phyloP scores from a whole-genome alignment of 2,888 invertebrate species.

The Habroteleia sp. region DNA sequence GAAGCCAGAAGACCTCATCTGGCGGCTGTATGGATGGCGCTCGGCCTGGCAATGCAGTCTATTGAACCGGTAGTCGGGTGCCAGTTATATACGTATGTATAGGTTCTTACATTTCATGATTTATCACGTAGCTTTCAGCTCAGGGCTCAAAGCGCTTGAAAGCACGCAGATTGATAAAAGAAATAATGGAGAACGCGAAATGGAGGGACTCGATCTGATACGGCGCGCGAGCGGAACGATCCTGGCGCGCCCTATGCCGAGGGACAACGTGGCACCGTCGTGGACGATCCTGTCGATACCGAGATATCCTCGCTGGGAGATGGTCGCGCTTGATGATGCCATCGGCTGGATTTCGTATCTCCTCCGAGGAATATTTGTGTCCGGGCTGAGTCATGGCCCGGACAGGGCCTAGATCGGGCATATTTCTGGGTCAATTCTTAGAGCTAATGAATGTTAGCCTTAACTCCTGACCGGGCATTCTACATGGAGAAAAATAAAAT shows the following conservation, averaged over 20 bases:
- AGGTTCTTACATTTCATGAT: constrained; percentile 81
- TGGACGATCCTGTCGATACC: constrained; percentile 33
- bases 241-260: constrained; percentile 10
- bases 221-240: constrained; percentile 58
- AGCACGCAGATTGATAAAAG: constrained; percentile 81
- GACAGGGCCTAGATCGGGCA: too few relatives aligned
- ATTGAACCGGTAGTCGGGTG: constrained; percentile 77
- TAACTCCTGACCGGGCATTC: too few relatives aligned
- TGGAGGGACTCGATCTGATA: constrained; percentile 79
- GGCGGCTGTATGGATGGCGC: constrained; percentile 78
- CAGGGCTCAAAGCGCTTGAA: constrained; percentile 79
- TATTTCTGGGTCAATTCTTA: too few relatives aligned
- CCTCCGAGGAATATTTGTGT: too few relatives aligned
- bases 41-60: constrained; percentile 78
- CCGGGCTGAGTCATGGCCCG: too few relatives aligned
- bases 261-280: constrained; percentile 7
- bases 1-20: constrained; percentile 81
- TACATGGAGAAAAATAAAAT: too few relatives aligned
- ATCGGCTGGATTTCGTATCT: too few relatives aligned
- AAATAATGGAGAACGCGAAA: constrained; percentile 80
- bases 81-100: constrained; percentile 71
- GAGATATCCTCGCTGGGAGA: too few relatives aligned
- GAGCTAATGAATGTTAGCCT: too few relatives aligned
- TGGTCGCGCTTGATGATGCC: too few relatives aligned
- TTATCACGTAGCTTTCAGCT: constrained; percentile 81